phyloP scores from a whole-genome alignment of 2,113 vertebrate genomes.

The Colossoma macropomum region DNA sequence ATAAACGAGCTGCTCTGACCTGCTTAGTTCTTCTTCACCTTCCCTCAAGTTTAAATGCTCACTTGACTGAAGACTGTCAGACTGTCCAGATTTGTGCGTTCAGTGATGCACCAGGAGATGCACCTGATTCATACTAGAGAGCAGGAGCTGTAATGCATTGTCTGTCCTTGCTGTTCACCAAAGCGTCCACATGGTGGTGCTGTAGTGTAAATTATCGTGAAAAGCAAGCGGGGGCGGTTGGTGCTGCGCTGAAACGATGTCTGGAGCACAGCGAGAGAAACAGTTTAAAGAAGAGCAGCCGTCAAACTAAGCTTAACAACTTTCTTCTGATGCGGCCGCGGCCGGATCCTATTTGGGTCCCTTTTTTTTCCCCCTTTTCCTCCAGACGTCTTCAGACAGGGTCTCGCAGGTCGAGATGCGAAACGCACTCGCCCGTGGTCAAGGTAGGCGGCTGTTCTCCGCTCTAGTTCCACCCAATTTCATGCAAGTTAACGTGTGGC shows the following conservation, averaged over 20 bases:
- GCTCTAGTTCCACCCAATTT: constrained; percentile 64
- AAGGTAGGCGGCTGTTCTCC: constrained; percentile 45
- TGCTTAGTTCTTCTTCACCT: no score
- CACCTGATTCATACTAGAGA: no score
- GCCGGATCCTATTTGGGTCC: constrained; percentile 22
- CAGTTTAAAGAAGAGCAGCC: constrained; percentile 38
- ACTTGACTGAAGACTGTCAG: no score
- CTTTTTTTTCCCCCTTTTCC: not conserved
- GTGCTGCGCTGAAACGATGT: constrained; percentile 10
- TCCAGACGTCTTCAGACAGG: constrained; percentile 51
- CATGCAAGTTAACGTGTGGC: constrained; percentile 58
- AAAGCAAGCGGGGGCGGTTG: not conserved
- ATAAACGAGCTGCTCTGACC: no score
- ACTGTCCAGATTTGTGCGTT: no score
- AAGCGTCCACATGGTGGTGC: constrained; percentile 53
- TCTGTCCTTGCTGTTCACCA: not conserved
- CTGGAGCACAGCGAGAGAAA: constrained; percentile 27
- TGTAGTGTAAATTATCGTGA: constrained; percentile 8
- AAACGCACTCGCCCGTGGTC: constrained; percentile 47
- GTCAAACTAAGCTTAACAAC: constrained; percentile 35
- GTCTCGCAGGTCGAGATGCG: constrained; percentile 43
- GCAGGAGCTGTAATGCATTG: no score
- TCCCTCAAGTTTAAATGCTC: no score
- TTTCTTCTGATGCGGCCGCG: constrained; percentile 30
- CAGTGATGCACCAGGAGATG: no score